Evolutionary conservation across 1,140 invertebrate genomes (phyloP).

Genomic region (roundworm (Caenorhabditis elegans)): WBcel235 BX284606.5:17473001-17473500

Average conservation of each 20-base stretch:
- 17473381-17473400: background rate
- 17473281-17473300: background rate
- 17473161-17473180: slow-evolving; percentile 42
- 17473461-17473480: slow-evolving; percentile 11
- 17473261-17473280: slow-evolving; percentile 8
- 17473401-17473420: background rate
- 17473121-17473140: slow-evolving; percentile 20
- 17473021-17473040: slow-evolving; percentile 17
- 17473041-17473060: too few species aligned
- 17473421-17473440: slow-evolving; percentile 15
- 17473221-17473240: background rate
- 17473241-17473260: background rate
- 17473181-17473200: slow-evolving; percentile 44
- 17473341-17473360: background rate
- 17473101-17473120: slow-evolving; percentile 44
- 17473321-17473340: background rate
- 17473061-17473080: background rate
- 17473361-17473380: background rate
- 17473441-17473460: background rate
- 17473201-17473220: slow-evolving; percentile 12
- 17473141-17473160: slow-evolving; percentile 32
- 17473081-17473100: background rate
- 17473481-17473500: slow-evolving; percentile 6
- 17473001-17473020: background rate
- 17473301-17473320: background rate